These are phyloP conservation scores for Gorsachius goisagi DNA, from an alignment of 2,113 vertebrate species.

Conservation along the genomic window DNA sequence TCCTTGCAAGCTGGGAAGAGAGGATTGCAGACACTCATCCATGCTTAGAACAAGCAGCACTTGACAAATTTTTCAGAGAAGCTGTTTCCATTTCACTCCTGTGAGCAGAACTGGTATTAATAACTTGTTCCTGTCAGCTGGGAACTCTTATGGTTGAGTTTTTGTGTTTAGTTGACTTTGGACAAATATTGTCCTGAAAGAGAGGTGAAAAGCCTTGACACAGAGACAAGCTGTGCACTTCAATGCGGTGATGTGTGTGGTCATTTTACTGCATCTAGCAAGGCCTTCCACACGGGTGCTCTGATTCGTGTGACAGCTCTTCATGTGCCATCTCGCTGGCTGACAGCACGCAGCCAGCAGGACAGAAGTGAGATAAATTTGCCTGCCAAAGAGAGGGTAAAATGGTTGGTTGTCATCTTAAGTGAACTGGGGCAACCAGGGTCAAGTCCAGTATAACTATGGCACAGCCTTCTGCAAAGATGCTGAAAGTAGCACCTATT, in stretches of 20 bases:
- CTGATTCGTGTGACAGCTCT: neutral
- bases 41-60: neutral
- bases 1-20: neutral
- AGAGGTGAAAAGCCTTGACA: neutral
- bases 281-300: neutral
- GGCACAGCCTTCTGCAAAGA: neutral
- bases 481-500: neutral
- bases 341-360: neutral
- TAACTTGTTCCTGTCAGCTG: neutral
- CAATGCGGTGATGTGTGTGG: neutral
- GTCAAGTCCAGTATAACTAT: neutral
- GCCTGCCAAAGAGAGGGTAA: neutral
- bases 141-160: neutral
- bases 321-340: neutral
- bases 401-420: neutral
- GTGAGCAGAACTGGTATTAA: neutral
- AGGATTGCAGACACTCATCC: neutral
- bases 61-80: neutral
- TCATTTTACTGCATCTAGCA: neutral
- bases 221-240: neutral
- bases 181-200: neutral
- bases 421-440: neutral
- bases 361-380: neutral
- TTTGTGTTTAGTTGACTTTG: neutral
- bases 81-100: neutral